phyloP scores from a whole-genome alignment of 2,113 vertebrate genomes.

The Lontra canadensis region DNA sequence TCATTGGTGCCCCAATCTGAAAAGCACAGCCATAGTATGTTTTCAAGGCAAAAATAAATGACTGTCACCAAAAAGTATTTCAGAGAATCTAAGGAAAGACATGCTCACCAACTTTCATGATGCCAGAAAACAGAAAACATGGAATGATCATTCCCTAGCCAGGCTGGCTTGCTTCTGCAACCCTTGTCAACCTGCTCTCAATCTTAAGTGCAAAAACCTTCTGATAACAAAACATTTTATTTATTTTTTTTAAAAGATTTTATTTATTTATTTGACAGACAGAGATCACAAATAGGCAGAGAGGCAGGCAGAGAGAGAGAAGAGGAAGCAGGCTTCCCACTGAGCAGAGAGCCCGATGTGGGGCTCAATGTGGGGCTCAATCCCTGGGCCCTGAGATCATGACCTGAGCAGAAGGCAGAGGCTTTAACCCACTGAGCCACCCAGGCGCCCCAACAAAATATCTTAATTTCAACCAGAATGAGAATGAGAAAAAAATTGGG shows the following conservation, averaged over 20 bases:
- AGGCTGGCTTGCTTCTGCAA: not conserved
- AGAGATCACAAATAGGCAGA: too few species aligned
- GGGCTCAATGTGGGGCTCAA: too few species aligned
- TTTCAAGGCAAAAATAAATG: not conserved
- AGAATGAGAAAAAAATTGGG: not conserved
- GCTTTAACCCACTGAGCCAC: too few species aligned
- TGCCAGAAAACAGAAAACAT: not conserved
- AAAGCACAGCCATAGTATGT: not conserved
- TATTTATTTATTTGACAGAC: too few species aligned
- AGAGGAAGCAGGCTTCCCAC: too few species aligned
- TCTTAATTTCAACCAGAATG: not conserved
- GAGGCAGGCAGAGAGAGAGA: too few species aligned
- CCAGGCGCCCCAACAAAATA: not conserved
- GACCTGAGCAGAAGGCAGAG: too few species aligned
- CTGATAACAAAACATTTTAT: not conserved
- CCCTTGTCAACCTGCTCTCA: not conserved
- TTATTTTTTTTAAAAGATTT: too few species aligned
- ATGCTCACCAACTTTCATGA: not conserved
- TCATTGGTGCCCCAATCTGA: not conserved
- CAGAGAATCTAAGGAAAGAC: not conserved
- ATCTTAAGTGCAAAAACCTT: not conserved
- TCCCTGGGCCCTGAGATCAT: too few species aligned
- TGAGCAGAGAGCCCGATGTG: too few species aligned
- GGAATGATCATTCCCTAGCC: not conserved
- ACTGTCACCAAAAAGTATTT: not conserved